These are phyloP conservation scores for Thera obeliscata DNA, from an alignment of 2,888 invertebrate genomes.

Conservation along the genomic window DNA sequence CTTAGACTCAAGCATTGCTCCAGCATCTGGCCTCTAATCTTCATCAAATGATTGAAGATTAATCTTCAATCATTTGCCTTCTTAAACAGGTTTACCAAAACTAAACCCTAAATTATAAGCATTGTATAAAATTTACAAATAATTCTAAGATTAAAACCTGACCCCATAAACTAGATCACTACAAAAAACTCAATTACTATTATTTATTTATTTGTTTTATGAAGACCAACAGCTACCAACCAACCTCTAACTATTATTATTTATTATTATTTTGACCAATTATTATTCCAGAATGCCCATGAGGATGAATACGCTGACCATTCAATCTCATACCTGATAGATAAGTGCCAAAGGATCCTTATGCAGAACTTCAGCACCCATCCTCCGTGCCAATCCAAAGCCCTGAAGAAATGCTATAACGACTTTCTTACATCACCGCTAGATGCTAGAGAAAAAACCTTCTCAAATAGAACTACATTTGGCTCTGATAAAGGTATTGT, in stretches of 20 bases:
- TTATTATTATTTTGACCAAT: conserved; percentile 31
- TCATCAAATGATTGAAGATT: no score
- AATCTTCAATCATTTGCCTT: no score
- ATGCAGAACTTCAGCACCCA: conserved; percentile 67
- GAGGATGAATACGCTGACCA: conserved; percentile 61
- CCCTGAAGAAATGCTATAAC: conserved; percentile 64
- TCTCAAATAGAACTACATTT: conserved; percentile 65
- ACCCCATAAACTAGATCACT: no score
- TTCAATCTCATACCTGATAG: conserved; percentile 58
- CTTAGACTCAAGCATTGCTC: no score
- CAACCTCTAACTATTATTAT: conserved; percentile 33
- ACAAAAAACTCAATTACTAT: no score
- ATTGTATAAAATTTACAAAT: no score
- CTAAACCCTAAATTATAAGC: no score
- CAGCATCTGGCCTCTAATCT: no score
- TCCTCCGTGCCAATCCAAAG: conserved; percentile 65
- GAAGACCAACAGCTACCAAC: background rate
- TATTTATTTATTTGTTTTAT: no score
- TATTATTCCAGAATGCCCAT: conserved; percentile 74
- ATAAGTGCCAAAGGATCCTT: conserved; percentile 68
- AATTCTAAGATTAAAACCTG: no score
- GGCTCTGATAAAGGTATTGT: conserved; percentile 65
- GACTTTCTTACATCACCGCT: conserved; percentile 68
- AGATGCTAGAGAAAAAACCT: conserved; percentile 63
- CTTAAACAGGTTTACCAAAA: no score